Conservation (phyloP, 1,140 invertebrate genomes). For the Plutomurus gul region DNA sequence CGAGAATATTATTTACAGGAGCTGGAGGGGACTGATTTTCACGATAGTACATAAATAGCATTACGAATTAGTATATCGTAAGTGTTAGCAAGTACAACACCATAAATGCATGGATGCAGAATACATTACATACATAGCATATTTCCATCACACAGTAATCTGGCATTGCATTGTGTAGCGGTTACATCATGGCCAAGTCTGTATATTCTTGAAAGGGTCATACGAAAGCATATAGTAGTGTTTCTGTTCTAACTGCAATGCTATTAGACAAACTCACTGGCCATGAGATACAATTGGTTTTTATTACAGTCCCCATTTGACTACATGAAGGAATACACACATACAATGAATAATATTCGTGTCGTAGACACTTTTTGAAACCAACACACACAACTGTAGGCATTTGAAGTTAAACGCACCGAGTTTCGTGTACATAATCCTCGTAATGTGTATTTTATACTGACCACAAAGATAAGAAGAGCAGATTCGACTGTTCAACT, state of each 20-base stretch:
- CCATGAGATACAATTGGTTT: constrained; percentile 27
- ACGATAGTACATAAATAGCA: no score
- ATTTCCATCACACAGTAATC: background rate
- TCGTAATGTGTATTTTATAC: no score
- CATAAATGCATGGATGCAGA: background rate
- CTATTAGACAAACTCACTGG: background rate
- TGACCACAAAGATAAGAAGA: no score
- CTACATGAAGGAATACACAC: background rate
- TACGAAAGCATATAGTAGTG: background rate
- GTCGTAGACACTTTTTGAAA: no score
- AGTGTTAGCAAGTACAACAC: background rate
- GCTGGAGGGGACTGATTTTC: no score
- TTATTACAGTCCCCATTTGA: background rate
- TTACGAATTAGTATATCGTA: background rate
- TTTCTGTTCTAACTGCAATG: background rate
- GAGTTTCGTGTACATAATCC: no score
- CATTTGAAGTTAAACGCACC: no score
- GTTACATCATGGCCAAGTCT: constrained; percentile 26
- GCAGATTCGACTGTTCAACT: no score
- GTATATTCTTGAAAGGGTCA: background rate
- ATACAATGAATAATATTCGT: no score
- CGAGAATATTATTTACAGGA: no score
- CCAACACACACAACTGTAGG: no score
- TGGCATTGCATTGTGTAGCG: background rate
- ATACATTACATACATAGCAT: no score